Evolutionary conservation across 2,888 invertebrate genomes (phyloP).

Genomic region (Amaurobius ferox): DNA sequence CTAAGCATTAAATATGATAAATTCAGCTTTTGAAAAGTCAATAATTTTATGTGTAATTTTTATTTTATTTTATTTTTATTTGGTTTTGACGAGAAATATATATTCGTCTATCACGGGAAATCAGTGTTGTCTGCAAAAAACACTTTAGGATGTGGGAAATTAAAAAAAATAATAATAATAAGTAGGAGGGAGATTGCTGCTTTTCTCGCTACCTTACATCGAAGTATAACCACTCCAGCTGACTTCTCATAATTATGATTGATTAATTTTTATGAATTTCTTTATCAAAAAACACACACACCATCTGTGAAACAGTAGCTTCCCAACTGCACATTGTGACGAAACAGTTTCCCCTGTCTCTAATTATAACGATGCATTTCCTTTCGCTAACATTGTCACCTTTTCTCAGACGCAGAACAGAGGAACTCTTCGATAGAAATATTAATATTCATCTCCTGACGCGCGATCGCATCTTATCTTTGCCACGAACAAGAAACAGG

Average conservation of each 20-base stretch:
- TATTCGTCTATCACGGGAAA: no score
- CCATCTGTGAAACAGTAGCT: constrained; percentile 5
- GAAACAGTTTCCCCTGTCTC: neutral
- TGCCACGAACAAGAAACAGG: neutral
- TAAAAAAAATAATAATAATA: no score
- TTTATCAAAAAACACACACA: neutral
- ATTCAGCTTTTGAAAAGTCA: no score
- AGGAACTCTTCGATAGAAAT: neutral
- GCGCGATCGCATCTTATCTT: neutral
- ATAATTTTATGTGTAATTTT: no score
- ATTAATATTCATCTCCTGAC: neutral
- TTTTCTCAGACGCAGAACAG: neutral
- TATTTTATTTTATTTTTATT: no score
- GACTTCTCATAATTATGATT: neutral
- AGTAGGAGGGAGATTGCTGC: no score
- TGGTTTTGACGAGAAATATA: no score
- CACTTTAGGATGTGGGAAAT: no score
- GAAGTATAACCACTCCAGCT: no score
- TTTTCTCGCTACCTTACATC: no score
- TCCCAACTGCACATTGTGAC: neutral
- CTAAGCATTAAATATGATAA: no score
- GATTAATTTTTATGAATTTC: neutral
- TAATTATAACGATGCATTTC: neutral
- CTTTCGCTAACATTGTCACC: neutral
- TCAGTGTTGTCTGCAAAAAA: no score